Evolutionary conservation across 2,888 invertebrate species (phyloP).

Genomic region (Mechanitis mazaeus): DNA sequence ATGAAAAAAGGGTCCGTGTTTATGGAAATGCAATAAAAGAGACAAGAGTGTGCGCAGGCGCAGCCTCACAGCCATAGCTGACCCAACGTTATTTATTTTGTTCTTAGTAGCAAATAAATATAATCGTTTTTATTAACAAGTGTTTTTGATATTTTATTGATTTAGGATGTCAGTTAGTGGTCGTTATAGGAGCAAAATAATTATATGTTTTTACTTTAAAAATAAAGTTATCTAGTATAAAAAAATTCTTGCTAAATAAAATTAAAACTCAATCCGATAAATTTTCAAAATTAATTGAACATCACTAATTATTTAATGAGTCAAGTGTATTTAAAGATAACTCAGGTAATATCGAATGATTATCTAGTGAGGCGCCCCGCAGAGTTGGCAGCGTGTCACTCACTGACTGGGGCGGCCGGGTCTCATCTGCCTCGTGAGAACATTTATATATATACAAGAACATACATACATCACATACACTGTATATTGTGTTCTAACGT

Average conservation of each 20-base stretch:
- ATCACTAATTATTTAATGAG: neutral
- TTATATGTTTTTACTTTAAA: too few species aligned
- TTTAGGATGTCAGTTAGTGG: too few species aligned
- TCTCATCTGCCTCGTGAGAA: conserved; percentile 33
- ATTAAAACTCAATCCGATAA: too few species aligned
- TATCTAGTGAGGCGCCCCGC: conserved; percentile 56
- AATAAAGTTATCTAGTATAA: too few species aligned
- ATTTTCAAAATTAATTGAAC: neutral
- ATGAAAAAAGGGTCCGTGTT: conserved; percentile 68
- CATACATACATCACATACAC: neutral
- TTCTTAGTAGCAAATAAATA: conserved; percentile 2
- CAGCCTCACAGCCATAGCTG: conserved; percentile 35
- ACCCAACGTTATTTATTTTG: conserved; percentile 15
- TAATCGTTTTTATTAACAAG: conserved; percentile 3
- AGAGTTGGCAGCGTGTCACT: conserved; percentile 56
- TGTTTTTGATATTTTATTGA: neutral
- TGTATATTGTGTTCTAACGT: neutral
- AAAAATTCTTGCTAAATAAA: too few species aligned
- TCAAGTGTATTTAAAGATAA: conserved; percentile 1
- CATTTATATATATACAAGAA: neutral
- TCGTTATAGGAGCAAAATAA: too few species aligned
- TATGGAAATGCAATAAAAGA: conserved; percentile 67
- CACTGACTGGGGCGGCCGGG: conserved; percentile 46
- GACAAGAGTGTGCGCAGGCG: conserved; percentile 45
- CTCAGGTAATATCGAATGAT: conserved; percentile 44